Conservation (phyloP, 2,113 vertebrate genomes). For the Theristicus caerulescens region DNA sequence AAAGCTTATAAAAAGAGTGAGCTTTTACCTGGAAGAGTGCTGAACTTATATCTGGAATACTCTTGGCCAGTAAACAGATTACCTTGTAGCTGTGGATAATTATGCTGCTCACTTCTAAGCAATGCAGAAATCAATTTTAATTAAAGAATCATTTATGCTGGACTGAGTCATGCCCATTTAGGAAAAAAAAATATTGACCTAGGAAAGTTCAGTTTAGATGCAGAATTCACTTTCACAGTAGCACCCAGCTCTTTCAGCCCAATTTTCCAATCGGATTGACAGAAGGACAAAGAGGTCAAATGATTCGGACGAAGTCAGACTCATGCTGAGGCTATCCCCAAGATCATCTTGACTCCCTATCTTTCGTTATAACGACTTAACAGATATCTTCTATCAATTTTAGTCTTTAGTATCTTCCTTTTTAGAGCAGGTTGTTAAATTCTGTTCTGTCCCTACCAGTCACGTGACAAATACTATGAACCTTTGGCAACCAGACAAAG, state of each 20-base stretch:
- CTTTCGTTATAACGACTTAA: constrained; percentile 29
- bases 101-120: constrained; percentile 57
- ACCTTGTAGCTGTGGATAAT: constrained; percentile 46
- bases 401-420: background rate
- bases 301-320: background rate
- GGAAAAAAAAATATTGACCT: constrained; percentile 32
- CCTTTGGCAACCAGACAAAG: background rate
- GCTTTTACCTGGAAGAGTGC: background rate
- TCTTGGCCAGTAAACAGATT: constrained; percentile 39
- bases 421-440: background rate
- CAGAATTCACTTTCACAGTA: constrained; percentile 38
- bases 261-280: constrained; percentile 53
- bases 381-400: constrained; percentile 9
- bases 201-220: constrained; percentile 45
- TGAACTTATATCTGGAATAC: background rate
- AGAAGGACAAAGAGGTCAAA: constrained; percentile 37
- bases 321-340: constrained; percentile 23
- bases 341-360: background rate
- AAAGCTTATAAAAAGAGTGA: background rate
- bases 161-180: constrained; percentile 39
- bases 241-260: constrained; percentile 38
- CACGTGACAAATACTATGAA: background rate
- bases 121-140: constrained; percentile 69
- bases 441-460: background rate
- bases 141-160: constrained; percentile 66